These are phyloP conservation scores for Prinia subflava DNA, from an alignment of 2,113 vertebrate genomes.

Conservation along the genomic window DNA sequence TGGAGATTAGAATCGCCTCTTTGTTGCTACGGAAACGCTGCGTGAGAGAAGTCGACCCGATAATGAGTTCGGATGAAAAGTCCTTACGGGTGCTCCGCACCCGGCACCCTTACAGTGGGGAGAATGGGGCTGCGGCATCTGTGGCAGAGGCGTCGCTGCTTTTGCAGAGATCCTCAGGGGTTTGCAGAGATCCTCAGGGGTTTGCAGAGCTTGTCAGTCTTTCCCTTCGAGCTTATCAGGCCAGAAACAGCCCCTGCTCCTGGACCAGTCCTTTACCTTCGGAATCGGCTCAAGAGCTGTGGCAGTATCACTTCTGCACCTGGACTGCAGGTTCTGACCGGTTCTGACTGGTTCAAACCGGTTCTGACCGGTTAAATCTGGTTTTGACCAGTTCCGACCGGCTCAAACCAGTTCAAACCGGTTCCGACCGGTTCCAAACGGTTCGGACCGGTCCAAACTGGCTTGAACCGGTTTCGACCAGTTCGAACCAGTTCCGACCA, in stretches of 20 bases:
- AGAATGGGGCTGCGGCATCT: background rate
- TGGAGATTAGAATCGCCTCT: slow-evolving; percentile 15
- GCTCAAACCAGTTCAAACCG: too few relatives aligned
- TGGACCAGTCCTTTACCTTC: background rate
- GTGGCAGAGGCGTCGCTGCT: background rate
- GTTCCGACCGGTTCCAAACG: too few relatives aligned
- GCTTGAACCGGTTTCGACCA: too few relatives aligned
- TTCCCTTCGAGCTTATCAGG: background rate
- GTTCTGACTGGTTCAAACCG: too few relatives aligned
- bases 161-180: background rate
- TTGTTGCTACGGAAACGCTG: slow-evolving; percentile 47
- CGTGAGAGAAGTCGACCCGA: slow-evolving; percentile 12
- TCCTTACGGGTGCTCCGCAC: background rate
- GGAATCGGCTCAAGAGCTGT: accelerated
- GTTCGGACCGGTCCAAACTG: too few relatives aligned
- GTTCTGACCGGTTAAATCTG: too few relatives aligned
- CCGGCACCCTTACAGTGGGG: background rate
- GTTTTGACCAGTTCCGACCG: too few relatives aligned
- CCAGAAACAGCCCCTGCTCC: background rate
- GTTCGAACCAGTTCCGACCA: too few relatives aligned
- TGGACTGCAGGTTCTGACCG: accelerated
- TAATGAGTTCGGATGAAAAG: background rate
- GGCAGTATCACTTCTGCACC: background rate
- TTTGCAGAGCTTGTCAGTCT: background rate
- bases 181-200: background rate